Conservation (phyloP, 1,140 invertebrate species). For the Drosophila sp. region DNA sequence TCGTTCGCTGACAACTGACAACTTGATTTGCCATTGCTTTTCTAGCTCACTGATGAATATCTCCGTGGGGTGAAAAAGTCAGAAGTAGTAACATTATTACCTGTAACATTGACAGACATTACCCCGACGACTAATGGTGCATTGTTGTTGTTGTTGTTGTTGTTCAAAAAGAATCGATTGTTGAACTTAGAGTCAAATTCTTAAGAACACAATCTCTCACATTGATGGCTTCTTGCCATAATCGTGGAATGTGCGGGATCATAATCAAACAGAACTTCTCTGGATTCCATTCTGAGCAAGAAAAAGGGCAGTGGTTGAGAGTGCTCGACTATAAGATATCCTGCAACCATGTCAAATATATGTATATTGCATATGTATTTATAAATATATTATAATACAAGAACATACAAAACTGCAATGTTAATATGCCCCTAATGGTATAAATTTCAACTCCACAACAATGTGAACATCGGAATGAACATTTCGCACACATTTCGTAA, state of each 20-base stretch:
- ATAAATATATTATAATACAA: too few species aligned
- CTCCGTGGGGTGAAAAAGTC: background rate
- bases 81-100: constrained; percentile 2
- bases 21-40: constrained; percentile 31
- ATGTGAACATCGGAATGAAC: background rate
- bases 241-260: constrained; percentile 1
- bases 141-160: background rate
- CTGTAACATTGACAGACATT: constrained; percentile 36
- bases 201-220: background rate
- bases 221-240: background rate
- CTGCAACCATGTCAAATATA: too few species aligned
- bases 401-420: too few species aligned
- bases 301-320: too few species aligned
- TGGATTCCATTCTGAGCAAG: too few species aligned
- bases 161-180: constrained; percentile 1
- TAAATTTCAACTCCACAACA: background rate
- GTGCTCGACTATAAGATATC: too few species aligned
- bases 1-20: constrained; percentile 33
- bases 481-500: constrained; percentile 2
- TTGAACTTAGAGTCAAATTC: background rate
- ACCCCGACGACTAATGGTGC: background rate
- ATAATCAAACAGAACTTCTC: background rate
- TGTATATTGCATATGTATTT: too few species aligned
- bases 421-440: too few species aligned
- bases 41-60: background rate